Base-by-base conservation (phyloP, 64 coral and sea anemone genomes). In the Orbicella faveolata region DNA sequence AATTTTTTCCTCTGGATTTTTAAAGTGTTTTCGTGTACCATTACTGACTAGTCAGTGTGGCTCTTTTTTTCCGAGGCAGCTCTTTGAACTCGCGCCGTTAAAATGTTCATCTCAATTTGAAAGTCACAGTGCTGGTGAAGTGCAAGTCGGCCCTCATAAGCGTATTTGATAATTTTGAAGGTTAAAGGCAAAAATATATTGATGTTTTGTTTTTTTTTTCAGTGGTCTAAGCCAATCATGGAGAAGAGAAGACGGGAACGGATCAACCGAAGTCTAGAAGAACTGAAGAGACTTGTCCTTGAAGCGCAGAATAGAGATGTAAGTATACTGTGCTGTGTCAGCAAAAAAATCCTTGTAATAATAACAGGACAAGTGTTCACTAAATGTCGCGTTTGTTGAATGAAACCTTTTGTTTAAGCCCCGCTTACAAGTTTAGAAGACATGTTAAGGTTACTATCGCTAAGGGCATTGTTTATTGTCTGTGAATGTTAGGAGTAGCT, bases 141-240 rank as follows among this genome's bases (percentile, higher is more conserved):
- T 59, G 9, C 55, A 59, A 70, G 21, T 70, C 67, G 67, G 21
- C 67, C 25, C 20, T 70, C 9, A 26, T 11, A 70, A 25, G 67
- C 23, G 67, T 70, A 0, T 69, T 2, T 70, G 67, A 70, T 10
- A 25, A 23, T 26, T 70, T 25, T 70, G 10, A 70, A 70, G 67
- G 4, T 26, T 70, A 70, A 70, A 20, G 30, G 1, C 30, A 23
- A 63, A 67, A 7, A 44, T 16, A 83, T 13, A 51, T 68, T 5
- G 4, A 21, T 74, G 5, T 72, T 52, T 61, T 54, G 61, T 54
- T 61, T 70, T 34, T 77, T 66, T 70, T 90, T 55, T 79, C 52
- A 96, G 95, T 96, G 95, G 78, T 94, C 95, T 96, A 96, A 96
- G 36, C 95, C 91, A 67, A 77, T 93, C 4, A 96, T 96, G 95